Evolutionary conservation across 2,797 vertebrate species (phyloP), one percentile per base, ranked within the genome.

Genomic region (Galaxias olidus): DNA sequence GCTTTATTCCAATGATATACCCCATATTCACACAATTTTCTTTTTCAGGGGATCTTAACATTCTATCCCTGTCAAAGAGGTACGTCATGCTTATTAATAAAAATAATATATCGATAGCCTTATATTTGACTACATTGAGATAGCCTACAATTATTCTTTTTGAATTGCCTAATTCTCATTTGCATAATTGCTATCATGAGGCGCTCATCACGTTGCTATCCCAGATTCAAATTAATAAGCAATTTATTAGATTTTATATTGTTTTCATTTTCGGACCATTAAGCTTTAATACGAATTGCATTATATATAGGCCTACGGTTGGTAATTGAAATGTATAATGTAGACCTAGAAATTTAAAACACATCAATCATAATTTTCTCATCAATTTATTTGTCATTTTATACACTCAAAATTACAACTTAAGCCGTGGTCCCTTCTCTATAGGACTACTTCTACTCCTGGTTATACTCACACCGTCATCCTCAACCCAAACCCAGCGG

Each of bases 101-200:
- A 42, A 65, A 71, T 80, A 50, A 72, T 30, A 30, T 30, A 30
- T 30, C 30, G 30, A 30, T 2, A 30, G 30, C 30, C 30, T 30
- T 30, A 3, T 30, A 30, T 76, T 74, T 72, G 74, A 84, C 71
- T 78, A 59, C 53, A 42, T 61, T 56, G 61, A 71, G 68, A 63
- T 78, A 56, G n/a, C n/a, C n/a, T n/a, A n/a, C 42, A 66, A 69
- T 84, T 69, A 89, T 87, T 83, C 78, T 64, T 68, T 85, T 86
- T 83, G 87, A 84, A 90, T 89, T 85, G 82, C 68, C 76, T 86
- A 80, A 86, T 90, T 87, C 87, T 76, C 66, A 90, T 90, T 89
- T 89, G 86, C 85, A 86, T 89, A 87, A 90, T 87, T 88, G 79
- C 87, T 87, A 79, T 78, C 72, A 78, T 74, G 78, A 81, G 72